Conservation (phyloP, 2,797 vertebrate genomes). For the Numenius phaeopus region DNA sequence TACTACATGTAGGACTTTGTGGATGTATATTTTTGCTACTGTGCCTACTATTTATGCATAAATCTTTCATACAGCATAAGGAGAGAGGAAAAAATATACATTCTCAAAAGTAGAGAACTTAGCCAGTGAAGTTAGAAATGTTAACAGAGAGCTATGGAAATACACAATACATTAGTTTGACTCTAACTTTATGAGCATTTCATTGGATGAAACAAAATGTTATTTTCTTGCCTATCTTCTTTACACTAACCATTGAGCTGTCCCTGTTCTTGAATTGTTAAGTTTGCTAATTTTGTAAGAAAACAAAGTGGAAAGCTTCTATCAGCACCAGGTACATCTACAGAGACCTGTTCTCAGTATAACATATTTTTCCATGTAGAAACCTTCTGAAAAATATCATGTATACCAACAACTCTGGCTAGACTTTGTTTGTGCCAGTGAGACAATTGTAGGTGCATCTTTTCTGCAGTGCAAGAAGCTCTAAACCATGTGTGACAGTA, state of each 20-base stretch:
- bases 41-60: not conserved
- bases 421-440: not conserved
- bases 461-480: not conserved
- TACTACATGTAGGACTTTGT: not conserved
- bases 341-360: not conserved
- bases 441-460: not conserved
- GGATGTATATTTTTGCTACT: not conserved
- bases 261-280: not conserved
- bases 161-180: not conserved
- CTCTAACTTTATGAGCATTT: not conserved
- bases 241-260: not conserved
- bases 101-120: not conserved
- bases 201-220: not conserved
- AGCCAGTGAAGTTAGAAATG: not conserved
- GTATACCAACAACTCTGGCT: not conserved
- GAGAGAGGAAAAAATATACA: not conserved
- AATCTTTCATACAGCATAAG: not conserved
- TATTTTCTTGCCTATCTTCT: not conserved
- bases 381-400: not conserved
- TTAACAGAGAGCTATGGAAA: not conserved
- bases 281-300: not conserved
- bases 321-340: not conserved
- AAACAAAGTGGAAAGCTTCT: not conserved
- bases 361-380: not conserved
- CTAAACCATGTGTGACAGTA: accelerated